Percentiles rank a stretch among this genome's conserved stretches.
These are phyloP conservation scores for Todiramphus chloris DNA, from an alignment of 2,113 vertebrate species.

Conservation along the genomic window DNA sequence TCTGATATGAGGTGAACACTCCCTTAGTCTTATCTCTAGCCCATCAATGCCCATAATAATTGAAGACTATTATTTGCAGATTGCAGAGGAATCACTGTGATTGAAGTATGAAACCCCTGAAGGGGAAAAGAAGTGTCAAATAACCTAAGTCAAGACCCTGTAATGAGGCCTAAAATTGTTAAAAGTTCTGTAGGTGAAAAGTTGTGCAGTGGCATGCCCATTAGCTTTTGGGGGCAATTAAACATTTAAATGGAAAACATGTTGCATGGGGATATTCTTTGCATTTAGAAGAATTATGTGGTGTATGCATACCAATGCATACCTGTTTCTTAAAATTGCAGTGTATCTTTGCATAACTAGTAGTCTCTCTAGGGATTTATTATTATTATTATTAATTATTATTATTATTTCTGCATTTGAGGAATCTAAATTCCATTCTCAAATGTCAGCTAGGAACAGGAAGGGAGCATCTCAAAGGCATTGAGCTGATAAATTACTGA, in stretches of 20 bases:
- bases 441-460: background rate
- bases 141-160: background rate
- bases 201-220: background rate
- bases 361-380: background rate
- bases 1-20: background rate
- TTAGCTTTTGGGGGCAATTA: background rate
- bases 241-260: background rate
- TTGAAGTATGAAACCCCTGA: background rate
- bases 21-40: background rate
- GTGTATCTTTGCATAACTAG: background rate
- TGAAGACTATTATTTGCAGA: conserved; percentile 4
- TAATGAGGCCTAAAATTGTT: background rate
- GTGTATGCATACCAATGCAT: background rate
- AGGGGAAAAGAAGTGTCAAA: background rate
- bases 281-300: background rate
- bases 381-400: background rate
- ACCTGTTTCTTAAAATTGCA: background rate
- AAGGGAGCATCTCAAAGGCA: background rate
- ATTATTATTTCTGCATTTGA: background rate
- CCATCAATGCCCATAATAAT: background rate
- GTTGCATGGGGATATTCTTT: background rate
- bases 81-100: background rate
- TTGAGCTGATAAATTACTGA: background rate
- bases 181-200: background rate
- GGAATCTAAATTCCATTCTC: background rate